A percentile compares a stretch with the other conserved stretches of the same genome.
Conservation (phyloP, 2,888 invertebrate species). For the Clitarchus hookeri region DNA sequence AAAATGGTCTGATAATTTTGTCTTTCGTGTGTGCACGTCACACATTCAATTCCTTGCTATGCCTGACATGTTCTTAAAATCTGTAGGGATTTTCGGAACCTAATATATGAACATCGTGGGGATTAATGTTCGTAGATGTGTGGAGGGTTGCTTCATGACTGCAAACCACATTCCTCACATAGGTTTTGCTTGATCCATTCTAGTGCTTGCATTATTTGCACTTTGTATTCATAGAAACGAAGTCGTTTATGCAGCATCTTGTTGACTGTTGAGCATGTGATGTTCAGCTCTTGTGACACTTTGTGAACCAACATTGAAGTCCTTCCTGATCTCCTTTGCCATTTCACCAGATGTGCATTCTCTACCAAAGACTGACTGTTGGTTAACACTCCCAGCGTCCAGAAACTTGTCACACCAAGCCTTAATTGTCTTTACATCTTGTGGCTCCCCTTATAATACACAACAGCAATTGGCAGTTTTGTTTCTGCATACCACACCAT, state of each 20-base stretch:
- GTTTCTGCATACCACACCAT: too few relatives aligned
- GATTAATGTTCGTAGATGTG: conserved; percentile 4
- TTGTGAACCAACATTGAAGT: background rate
- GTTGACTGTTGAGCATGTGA: background rate
- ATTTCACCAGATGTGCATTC: conserved; percentile 4
- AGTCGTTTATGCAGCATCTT: too few relatives aligned
- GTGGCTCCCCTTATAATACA: too few relatives aligned
- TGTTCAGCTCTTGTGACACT: background rate
- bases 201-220: background rate
- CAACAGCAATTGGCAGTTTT: too few relatives aligned
- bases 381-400: background rate
- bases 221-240: too few relatives aligned
- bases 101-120: background rate
- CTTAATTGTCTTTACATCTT: too few relatives aligned
- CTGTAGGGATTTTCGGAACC: background rate
- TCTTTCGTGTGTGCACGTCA: background rate
- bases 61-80: background rate
- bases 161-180: background rate
- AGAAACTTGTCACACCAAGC: too few relatives aligned
- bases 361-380: background rate
- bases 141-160: background rate
- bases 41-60: background rate
- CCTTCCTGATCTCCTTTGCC: conserved; percentile 4
- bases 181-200: background rate
- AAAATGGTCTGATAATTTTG: background rate